Conservation (phyloP, 2,113 vertebrate species). For the Butastur rufipennis region DNA sequence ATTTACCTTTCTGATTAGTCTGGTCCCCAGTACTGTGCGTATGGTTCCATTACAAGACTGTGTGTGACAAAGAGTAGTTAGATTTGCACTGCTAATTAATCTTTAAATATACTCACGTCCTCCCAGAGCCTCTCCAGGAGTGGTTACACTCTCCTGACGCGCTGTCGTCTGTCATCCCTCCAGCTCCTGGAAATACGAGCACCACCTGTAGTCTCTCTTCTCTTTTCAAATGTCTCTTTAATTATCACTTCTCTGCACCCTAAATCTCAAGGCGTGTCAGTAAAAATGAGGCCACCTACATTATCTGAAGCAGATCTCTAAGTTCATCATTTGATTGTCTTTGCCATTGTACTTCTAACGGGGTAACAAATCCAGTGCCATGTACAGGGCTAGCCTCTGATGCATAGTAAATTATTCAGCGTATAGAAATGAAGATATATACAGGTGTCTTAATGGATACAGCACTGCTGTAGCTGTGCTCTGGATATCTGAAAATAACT, state of each 20-base stretch:
- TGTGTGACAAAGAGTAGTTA: background rate
- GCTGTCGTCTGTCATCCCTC: background rate
- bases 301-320: accelerated
- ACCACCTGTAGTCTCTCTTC: background rate
- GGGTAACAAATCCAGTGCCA: accelerated
- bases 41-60: background rate
- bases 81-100: background rate
- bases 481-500: background rate
- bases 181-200: accelerated
- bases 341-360: accelerated
- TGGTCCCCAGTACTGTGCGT: background rate
- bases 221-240: background rate
- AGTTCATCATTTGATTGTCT: accelerated
- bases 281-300: accelerated
- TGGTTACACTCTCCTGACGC: accelerated
- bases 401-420: accelerated
- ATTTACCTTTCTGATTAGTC: constrained; percentile 34
- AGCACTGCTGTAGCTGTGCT: background rate
- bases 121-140: background rate
- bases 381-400: background rate
- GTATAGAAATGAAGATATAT: accelerated
- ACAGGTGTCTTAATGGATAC: accelerated
- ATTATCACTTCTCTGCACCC: background rate
- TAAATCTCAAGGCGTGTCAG: accelerated
- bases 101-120: accelerated